These are phyloP conservation scores for Neopipo cinnamomea DNA, from an alignment of 2,113 vertebrate species.

Conservation along the genomic window DNA sequence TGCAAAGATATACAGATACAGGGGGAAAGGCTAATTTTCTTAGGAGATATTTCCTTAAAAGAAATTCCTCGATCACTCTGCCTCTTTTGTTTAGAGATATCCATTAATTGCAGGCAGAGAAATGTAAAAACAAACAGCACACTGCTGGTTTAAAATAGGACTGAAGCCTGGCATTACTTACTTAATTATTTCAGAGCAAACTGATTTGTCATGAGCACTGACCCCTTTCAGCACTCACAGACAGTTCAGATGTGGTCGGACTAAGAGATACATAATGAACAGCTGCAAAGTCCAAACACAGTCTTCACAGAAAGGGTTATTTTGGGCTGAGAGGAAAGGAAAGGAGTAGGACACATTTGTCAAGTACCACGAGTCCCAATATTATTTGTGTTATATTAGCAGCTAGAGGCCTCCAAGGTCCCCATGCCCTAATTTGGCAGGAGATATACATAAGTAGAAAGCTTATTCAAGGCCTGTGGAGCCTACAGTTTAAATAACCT, in stretches of 20 bases:
- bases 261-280: neutral
- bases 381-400: neutral
- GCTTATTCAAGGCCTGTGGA: neutral
- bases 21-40: neutral
- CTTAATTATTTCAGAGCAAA: constrained; percentile 49
- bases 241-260: neutral
- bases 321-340: neutral
- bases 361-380: neutral
- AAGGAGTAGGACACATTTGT: neutral
- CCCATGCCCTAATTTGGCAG: neutral
- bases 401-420: neutral
- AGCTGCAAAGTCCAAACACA: neutral
- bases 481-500: neutral
- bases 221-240: neutral
- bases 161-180: neutral
- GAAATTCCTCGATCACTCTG: neutral
- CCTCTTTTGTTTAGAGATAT: neutral
- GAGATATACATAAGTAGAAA: neutral
- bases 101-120: neutral
- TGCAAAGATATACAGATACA: neutral
- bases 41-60: neutral
- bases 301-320: neutral
- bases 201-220: neutral
- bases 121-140: accelerated
- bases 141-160: neutral